Evolutionary conservation across 2,888 invertebrate species (phyloP), one percentile per base, ranked within the genome.

Genomic region (Tanytarsus gracilentus): DNA sequence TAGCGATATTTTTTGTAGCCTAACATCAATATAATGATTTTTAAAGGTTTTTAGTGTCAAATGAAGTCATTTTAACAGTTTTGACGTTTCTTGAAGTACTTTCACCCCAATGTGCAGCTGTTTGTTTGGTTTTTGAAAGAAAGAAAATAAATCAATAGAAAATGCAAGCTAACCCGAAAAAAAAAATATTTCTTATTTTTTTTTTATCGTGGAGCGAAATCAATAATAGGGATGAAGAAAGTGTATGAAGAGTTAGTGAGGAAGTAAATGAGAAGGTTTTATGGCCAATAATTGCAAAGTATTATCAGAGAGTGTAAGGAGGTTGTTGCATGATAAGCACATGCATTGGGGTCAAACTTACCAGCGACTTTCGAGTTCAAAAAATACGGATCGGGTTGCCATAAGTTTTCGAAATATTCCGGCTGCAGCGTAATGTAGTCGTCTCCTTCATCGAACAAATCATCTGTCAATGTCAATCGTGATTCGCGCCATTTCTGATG

Each of bases 341-440:
- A 18, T 16, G 9, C 14, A 16, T 8, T 29, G 49, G 53, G 27
- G 29, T 2, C 25, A 39, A 4, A 62, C 68, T 72, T 74, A 88
- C 88, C 88, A 70, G 88, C 85, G 53, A 88, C 84, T 79, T 90
- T 88, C 2, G 89, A 87, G 72, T 88, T 89, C 36, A 88, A 74
- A 71, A 90, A 88, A 71, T 88, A 90, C 25, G 88, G 84, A 73
- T 90, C 89, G 0, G 89, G 89, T 69, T 88, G 88, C 89, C 89
- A 90, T n/a, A 90, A 77, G 69, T 85, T 86, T 67, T 88, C 86
- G 66, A 88, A 86, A 72, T 86, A 86, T 71, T 86, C 85, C 33
- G 86, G 83, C 9, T 88, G 88, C 36, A 89, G 71, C 0, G 87
- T 86, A 26, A 88, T 84, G 67, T 85, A 86, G 68, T 88, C 88